Conservation (phyloP, 2,113 vertebrate genomes). For the Hemibagrus wyckioides region DNA sequence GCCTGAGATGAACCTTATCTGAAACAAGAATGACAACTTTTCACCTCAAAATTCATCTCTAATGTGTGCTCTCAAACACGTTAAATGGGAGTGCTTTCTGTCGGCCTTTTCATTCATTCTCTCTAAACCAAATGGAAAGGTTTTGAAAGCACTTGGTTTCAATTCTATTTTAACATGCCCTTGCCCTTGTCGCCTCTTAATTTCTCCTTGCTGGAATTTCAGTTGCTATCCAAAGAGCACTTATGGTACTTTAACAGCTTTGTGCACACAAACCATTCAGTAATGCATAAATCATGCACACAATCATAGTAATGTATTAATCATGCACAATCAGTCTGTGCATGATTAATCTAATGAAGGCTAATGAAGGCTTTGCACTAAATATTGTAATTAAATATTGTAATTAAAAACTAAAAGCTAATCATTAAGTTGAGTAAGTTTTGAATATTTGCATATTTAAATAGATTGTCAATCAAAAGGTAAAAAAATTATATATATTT, state of each 20-base stretch:
- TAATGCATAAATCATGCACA: conserved; percentile 8
- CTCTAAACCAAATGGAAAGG: not conserved
- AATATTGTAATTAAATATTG: conserved; percentile 33
- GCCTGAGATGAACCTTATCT: not conserved
- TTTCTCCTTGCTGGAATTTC: not conserved
- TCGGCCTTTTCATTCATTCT: not conserved
- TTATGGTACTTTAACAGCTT: not conserved
- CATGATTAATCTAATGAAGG: conserved; percentile 36
- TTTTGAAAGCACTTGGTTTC: not conserved
- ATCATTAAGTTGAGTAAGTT: not conserved
- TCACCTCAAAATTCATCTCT: not conserved
- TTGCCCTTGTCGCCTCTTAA: not conserved
- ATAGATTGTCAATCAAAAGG: not conserved
- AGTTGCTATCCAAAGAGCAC: not conserved
- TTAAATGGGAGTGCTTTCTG: not conserved
- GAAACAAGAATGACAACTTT: not conserved
- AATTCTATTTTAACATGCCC: not conserved
- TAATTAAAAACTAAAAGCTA: not conserved
- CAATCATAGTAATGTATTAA: not conserved
- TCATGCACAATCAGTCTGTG: conserved; percentile 18
- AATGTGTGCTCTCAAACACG: not conserved
- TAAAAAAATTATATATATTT: not conserved
- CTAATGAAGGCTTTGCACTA: conserved; percentile 37
- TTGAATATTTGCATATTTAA: not conserved
- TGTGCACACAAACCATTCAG: conserved; percentile 19